Percentiles rank a stretch among this genome's conserved stretches.
Evolutionary conservation across 2,113 vertebrate species (phyloP).

Genomic region (Sceloporus tristichus): DNA sequence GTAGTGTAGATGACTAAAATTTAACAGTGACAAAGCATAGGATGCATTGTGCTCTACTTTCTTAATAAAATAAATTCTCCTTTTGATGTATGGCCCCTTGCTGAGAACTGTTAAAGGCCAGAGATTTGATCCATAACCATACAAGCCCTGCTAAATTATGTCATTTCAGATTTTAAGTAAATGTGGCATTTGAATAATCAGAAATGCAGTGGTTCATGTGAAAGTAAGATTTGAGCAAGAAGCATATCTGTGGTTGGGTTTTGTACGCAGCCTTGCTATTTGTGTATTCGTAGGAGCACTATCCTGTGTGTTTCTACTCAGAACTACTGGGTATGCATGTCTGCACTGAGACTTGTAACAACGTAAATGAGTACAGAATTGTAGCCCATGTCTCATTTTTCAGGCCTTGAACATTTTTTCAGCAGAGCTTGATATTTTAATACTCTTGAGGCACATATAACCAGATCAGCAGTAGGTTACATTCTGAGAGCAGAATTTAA

Average conservation of each 20-base stretch:
- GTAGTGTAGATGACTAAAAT: background rate
- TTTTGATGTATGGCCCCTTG: background rate
- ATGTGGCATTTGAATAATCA: background rate
- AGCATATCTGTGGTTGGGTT: background rate
- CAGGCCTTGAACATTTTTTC: background rate
- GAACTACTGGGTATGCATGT: background rate
- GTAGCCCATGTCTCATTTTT: background rate
- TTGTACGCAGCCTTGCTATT: background rate
- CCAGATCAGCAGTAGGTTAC: background rate
- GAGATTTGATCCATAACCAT: constrained; percentile 7
- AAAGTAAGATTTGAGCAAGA: background rate
- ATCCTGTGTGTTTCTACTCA: background rate
- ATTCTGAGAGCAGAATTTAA: background rate
- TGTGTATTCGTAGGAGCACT: background rate
- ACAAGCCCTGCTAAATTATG: background rate
- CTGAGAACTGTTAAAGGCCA: background rate
- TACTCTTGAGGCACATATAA: background rate
- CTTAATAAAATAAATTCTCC: background rate
- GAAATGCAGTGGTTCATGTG: background rate
- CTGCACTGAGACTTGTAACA: background rate
- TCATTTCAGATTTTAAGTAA: background rate
- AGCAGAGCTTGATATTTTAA: background rate
- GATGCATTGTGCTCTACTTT: background rate
- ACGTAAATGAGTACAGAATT: background rate
- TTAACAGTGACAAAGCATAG: background rate